phyloP scores from a whole-genome alignment of 2,797 vertebrate genomes.

The Caiman crocodilus region DNA sequence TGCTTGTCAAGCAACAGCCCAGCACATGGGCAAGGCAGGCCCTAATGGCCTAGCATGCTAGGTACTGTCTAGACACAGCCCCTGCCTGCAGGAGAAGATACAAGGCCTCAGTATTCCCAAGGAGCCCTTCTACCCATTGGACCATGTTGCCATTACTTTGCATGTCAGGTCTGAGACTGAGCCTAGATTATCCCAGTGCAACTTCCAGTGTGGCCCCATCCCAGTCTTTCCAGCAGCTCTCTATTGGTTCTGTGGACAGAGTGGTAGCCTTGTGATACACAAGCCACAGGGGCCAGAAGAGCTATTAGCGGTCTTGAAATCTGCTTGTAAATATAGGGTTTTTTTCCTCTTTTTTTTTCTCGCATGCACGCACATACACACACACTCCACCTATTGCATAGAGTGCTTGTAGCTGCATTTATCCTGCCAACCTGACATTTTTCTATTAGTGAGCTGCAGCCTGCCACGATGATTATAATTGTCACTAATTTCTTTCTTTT shows the following conservation, averaged over 20 bases:
- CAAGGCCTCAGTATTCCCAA: no score
- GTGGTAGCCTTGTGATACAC: rapidly evolving
- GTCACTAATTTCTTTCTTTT: slow-evolving; percentile 58
- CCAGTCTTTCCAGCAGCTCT: background rate
- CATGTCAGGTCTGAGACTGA: background rate
- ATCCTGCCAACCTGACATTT: slow-evolving; percentile 35
- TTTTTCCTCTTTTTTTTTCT: background rate
- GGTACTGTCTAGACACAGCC: background rate
- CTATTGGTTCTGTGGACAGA: rapidly evolving
- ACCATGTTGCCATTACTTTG: background rate
- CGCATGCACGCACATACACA: rapidly evolving
- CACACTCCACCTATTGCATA: background rate
- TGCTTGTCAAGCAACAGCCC: no score
- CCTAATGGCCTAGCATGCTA: background rate
- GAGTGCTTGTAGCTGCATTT: background rate
- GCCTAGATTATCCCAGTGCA: background rate
- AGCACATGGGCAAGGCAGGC: background rate
- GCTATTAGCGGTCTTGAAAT: background rate
- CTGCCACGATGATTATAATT: slow-evolving; percentile 39
- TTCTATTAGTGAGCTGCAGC: slow-evolving; percentile 29
- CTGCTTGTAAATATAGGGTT: rapidly evolving
- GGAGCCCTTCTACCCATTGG: background rate
- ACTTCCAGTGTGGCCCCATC: background rate
- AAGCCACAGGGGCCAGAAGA: rapidly evolving
- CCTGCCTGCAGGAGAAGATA: background rate